Base-by-base conservation (phyloP, 1,140 invertebrate genomes). In the Ephestia elutella region DNA sequence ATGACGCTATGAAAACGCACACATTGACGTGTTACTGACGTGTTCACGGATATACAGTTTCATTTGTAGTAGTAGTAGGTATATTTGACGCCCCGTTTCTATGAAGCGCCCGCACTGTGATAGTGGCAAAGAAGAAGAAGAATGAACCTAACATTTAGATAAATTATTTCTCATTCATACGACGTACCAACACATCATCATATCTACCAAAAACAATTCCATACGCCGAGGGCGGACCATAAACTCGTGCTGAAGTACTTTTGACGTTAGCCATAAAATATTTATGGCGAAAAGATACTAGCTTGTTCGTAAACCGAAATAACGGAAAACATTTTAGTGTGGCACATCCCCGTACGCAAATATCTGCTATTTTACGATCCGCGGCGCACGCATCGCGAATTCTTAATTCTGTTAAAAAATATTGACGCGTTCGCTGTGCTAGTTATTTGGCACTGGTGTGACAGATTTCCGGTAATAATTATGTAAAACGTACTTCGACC, bases 291-390 rank as follows among this genome's bases (percentile, higher is more conserved):
- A 67, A 70, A 68, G 64, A 74, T 71, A 62, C 64, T 51, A 57
- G 44, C 35, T 57, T 68, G 66, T 63, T 58, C 60, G 57, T 67
- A 67, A 64, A 64, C 48, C 62, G 63, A 57, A 65, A 66, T 63
- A 68, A 66, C 63, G 61, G 28, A 51, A 63, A 73, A 68, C 66
- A 70, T 68, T 73, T 70, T 70, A 70, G 68, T 65, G 63, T 55
- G 56, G 56, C 61, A 51, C 62, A 69, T 66, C 57, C 60, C 64
- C 25, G 60, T 70, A 71, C 66, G 66, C 68, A 69, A 69, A 74
- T 74, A 74, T 69, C 71, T 62, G 48, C n/a, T 62, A 67, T 65
- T 74, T 74, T 65, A 70, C 59, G 63, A 66, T 57, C 60, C 25
- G 18, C 25, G 49, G 49, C 8, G 49, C 49, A 62, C 61, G 57